Evolutionary conservation across 2,888 invertebrate genomes (phyloP), one percentile per base, ranked within the genome.

Genomic region (Xanthorhoe designata): DNA sequence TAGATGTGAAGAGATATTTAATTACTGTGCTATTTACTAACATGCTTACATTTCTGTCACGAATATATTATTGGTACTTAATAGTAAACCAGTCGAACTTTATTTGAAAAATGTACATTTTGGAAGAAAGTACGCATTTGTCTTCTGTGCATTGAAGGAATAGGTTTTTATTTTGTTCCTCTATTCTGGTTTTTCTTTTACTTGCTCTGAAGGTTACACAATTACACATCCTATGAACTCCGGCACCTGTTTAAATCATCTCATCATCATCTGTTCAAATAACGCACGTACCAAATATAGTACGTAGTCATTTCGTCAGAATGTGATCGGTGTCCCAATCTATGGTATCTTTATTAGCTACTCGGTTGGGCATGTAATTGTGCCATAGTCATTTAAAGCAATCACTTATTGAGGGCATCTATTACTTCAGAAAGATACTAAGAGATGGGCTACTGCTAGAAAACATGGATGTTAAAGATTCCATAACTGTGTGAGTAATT

Each of bases 371-470:
- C 47, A 24, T 52, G 52, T 47, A 63, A 63, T 61, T 68, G 67
- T 68, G 49, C 53, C 60, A 42, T 53, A 68, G 57, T 58, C 64
- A 68, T 68, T 56, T 42, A 49, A 64, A 64, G 57, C 58, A 58
- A 68, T 61, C 57, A 66, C 32, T 35, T 61, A 64, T 68, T 53
- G 61, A 61, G 64, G 68, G 53, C 64, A 64, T 50, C 57, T 57
- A 56, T 64, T 60, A 53, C 15, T 52, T 64, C 55, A 42, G 64
- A 63, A 66, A 66, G 42, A 54, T 62, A 47, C 47, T 50, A 50
- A 17, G 2, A 4, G 6, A 56, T 56, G 62, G 29, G 51, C 18
- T 35, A 19, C 7, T 13, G 5, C 19, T 13, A 32, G 35, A 5
- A 19, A 35, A 55, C 9, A 52, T 5, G 29, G 13, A 29, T 49